Evolutionary conservation across 2,797 vertebrate genomes (phyloP).

Genomic region (Eulemur mongoz): DNA sequence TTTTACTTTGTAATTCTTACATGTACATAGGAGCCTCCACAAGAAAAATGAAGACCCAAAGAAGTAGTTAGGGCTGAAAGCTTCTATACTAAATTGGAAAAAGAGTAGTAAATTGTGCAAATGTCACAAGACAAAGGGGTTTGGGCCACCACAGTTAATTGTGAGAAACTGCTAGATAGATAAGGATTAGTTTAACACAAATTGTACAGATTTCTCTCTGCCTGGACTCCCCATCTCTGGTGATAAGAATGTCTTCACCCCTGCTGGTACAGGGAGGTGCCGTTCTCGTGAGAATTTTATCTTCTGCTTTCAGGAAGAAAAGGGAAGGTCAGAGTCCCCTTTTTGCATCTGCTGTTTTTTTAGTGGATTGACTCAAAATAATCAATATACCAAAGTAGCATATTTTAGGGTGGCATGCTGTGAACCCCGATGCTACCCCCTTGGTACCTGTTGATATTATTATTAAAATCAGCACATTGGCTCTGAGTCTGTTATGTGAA

Average conservation of each 20-base stretch:
- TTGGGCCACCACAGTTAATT: neutral
- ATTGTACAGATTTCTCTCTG: neutral
- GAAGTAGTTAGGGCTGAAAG: neutral
- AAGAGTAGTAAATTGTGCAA: neutral
- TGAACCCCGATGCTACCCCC: neutral
- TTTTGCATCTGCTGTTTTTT: neutral
- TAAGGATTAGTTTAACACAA: neutral
- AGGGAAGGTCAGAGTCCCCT: neutral
- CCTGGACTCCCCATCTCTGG: neutral
- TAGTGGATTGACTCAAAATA: neutral
- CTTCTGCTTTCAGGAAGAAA: neutral
- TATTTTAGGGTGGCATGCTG: neutral
- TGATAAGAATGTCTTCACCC: neutral
- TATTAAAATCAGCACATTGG: neutral
- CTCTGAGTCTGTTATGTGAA: neutral
- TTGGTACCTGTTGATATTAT: neutral
- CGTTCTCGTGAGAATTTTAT: neutral
- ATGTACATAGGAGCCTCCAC: neutral
- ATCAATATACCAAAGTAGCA: neutral
- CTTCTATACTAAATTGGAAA: neutral
- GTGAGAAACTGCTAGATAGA: neutral
- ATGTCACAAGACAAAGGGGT: neutral
- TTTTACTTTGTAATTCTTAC: neutral
- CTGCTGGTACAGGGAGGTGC: neutral
- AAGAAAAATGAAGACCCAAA: neutral